phyloP scores from a whole-genome alignment of 2,888 invertebrate genomes.

The Pandemis corylana region DNA sequence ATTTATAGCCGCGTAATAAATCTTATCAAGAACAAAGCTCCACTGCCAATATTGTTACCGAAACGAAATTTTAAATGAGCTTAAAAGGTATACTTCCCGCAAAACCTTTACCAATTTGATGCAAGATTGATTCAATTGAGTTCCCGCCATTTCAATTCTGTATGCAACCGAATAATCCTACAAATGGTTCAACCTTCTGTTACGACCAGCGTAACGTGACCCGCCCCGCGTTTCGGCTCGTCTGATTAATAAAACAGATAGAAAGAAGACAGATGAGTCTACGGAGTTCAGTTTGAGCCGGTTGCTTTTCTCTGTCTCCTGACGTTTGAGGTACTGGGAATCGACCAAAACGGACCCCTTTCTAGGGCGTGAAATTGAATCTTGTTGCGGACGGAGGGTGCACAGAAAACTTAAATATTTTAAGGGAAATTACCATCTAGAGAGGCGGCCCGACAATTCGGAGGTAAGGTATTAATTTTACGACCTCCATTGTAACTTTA shows the following conservation, averaged over 20 bases:
- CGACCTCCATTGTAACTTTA: constrained; percentile 73
- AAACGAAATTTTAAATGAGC: constrained; percentile 59
- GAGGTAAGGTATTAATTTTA: constrained; percentile 83
- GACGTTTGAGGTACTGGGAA: constrained; percentile 77
- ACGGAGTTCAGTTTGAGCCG: constrained; percentile 63
- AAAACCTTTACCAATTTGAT: constrained; percentile 74
- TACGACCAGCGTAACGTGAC: constrained; percentile 62
- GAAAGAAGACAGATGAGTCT: constrained; percentile 57
- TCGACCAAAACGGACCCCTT: constrained; percentile 76
- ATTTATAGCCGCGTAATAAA: constrained; percentile 15
- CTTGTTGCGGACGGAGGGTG: constrained; percentile 81
- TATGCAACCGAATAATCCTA: constrained; percentile 79
- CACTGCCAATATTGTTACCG: constrained; percentile 47
- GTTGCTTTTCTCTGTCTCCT: constrained; percentile 72
- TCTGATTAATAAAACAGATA: constrained; percentile 48
- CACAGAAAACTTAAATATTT: constrained; percentile 83
- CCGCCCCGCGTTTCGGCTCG: constrained; percentile 54
- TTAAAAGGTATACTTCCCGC: constrained; percentile 49
- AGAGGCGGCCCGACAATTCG: constrained; percentile 69
- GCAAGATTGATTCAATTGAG: constrained; percentile 81
- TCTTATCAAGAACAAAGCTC: constrained; percentile 14
- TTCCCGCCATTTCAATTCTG: constrained; percentile 70
- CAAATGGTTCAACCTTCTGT: constrained; percentile 65
- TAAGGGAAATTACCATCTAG: constrained; percentile 77
- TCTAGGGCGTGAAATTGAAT: constrained; percentile 84